A percentile compares a stretch with the other conserved stretches of the same genome.
These are phyloP conservation scores for Acanthoscelides obtectus DNA, from an alignment of 2,888 invertebrate species.

Conservation along the genomic window DNA sequence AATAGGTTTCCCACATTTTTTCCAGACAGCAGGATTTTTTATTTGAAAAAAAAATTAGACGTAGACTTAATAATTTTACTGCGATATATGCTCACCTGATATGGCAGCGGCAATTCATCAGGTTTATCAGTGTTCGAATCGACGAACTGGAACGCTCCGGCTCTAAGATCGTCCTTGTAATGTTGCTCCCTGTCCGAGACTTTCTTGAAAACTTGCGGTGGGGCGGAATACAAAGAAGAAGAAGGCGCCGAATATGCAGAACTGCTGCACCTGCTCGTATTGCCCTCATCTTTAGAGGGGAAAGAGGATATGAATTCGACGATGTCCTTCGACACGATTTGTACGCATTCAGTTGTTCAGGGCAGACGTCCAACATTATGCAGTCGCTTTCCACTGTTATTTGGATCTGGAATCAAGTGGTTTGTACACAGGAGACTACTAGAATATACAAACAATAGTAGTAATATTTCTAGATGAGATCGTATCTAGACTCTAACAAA, in stretches of 20 bases:
- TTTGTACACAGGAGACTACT: no score
- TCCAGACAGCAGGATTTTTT: no score
- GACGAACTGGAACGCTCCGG: conserved; percentile 74
- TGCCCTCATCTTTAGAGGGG: conserved; percentile 3
- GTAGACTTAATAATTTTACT: no score
- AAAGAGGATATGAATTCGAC: conserved; percentile 31
- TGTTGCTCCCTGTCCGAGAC: conserved; percentile 51
- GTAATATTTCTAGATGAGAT: no score
- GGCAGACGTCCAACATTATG: conserved; percentile 58
- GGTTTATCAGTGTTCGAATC: conserved; percentile 50
- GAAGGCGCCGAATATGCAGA: conserved; percentile 51
- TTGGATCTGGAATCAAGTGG: conserved; percentile 47
- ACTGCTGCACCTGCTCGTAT: background rate
- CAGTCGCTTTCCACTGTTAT: conserved; percentile 58
- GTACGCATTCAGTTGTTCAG: conserved; percentile 52
- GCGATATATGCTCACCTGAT: no score
- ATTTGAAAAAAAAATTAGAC: no score
- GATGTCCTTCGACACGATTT: conserved; percentile 41
- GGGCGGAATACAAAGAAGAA: conserved; percentile 51
- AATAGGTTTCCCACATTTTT: no score
- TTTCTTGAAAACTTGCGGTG: conserved; percentile 9
- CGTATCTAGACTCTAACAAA: no score
- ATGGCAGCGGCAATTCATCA: conserved; percentile 62
- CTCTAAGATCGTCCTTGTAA: conserved; percentile 65
- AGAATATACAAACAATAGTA: no score